Evolutionary conservation across 2,888 invertebrate genomes (phyloP), one percentile per base, ranked within the genome.

Genomic region (Dinocampus coccinellae): DNA sequence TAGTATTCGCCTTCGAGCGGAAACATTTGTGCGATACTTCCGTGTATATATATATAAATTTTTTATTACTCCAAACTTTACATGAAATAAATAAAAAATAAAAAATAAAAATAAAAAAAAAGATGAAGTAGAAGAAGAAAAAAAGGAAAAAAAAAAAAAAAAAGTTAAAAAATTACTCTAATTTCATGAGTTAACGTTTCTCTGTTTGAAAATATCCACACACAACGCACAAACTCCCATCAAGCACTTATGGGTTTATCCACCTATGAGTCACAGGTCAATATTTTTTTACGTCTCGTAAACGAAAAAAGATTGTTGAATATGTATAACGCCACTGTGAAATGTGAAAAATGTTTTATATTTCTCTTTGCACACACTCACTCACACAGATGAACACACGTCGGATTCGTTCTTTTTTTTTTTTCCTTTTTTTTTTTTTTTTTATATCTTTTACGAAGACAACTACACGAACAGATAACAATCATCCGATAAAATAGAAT

Each of bases 381-480:
- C 33, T 11, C 24, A 24, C 24, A 29, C 26, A 29, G 26, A 29
- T 24, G 13, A n/a, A 57, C 57, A 29, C 33, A 20, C 22, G 33
- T 36, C 63, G 34, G 72, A 47, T 47, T 47, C 47, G 16, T 47
- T n/a, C 7, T 47, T 4, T 16, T 16, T 70, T 47, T 22, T 65
- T 7, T n/a, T n/a, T 47, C 4, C 68, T 58, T 22, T 65, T 7
- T 42, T n/a, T 42, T 42, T 47, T 47, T 6, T 47, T 20, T 47
- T 7, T 6, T 16, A 7, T 20, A 47, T 47, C 47, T 47, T 20
- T 7, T 16, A 16, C 61, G 69, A 73, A 70, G 68, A 62, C 63
- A 75, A 72, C 69, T 64, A 73, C 70, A 70, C 70, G 73, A 62
- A 62, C 63, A 47, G 66, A 73, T 69, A 72, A 69, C 66, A 62